Evolutionary conservation across 2,888 invertebrate genomes (phyloP).

Genomic region (Himalopsyche tibetana): DNA sequence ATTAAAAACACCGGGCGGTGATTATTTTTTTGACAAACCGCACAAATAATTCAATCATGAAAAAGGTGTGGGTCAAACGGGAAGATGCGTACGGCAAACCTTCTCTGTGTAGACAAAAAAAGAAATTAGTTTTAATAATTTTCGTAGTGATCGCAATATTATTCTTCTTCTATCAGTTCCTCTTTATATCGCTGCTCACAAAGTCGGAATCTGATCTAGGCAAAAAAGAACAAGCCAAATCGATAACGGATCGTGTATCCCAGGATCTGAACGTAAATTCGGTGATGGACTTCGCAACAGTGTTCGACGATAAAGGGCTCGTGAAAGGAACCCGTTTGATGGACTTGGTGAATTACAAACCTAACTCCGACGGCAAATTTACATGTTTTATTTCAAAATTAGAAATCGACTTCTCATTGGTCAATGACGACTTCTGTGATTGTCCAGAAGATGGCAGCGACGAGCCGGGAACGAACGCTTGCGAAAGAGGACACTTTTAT

Average conservation of each 20-base stretch:
- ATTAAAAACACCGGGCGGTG: not conserved
- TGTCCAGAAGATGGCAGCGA: slow-evolving; percentile 85
- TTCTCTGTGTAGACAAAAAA: slow-evolving; percentile 55
- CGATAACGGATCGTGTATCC: not conserved
- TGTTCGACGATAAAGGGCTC: slow-evolving; percentile 53
- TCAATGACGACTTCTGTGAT: slow-evolving; percentile 93
- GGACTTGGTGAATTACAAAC: slow-evolving; percentile 65
- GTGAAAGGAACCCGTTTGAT: slow-evolving; percentile 54
- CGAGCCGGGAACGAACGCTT: slow-evolving; percentile 93
- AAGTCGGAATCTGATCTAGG: slow-evolving; percentile 51
- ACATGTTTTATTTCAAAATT: slow-evolving; percentile 72
- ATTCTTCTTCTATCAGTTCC: slow-evolving; percentile 61
- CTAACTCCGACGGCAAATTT: slow-evolving; percentile 70
- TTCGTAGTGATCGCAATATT: slow-evolving; percentile 53
- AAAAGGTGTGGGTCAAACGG: slow-evolving; percentile 52
- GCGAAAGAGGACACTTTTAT: slow-evolving; percentile 88
- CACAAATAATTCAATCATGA: slow-evolving; percentile 45
- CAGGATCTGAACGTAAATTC: not conserved
- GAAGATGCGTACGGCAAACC: slow-evolving; percentile 45
- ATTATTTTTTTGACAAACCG: not conserved
- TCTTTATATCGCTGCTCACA: slow-evolving; percentile 57
- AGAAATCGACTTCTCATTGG: slow-evolving; percentile 75
- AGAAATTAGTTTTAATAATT: slow-evolving; percentile 51
- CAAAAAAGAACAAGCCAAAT: slow-evolving; percentile 50
- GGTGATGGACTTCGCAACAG: slow-evolving; percentile 12